Evolutionary conservation across 2,888 invertebrate species (phyloP).

Genomic region (Mesorhabditis spiculigera): DNA sequence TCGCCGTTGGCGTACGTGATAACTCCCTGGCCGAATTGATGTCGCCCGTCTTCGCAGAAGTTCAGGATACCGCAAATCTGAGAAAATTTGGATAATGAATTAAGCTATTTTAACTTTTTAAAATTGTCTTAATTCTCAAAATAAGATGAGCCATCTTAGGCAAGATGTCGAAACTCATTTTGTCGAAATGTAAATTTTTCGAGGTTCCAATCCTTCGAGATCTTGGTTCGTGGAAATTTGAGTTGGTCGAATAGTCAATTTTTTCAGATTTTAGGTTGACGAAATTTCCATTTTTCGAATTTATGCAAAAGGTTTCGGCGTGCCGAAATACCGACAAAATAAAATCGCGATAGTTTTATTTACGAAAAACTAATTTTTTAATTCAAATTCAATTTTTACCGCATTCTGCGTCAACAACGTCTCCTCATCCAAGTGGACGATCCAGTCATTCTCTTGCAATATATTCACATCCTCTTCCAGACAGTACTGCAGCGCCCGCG

Average conservation of each 20-base stretch:
- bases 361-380: no score
- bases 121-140: not conserved
- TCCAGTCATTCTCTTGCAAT: constrained; percentile 78
- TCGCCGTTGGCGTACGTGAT: constrained; percentile 83
- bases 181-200: not conserved
- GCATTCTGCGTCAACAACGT: constrained; percentile 88
- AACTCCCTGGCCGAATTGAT: constrained; percentile 83
- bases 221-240: no score
- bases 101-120: not conserved
- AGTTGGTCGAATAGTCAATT: no score
- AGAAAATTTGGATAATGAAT: constrained; percentile 8
- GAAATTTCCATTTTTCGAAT: no score
- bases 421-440: constrained; percentile 88
- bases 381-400: constrained; percentile 60
- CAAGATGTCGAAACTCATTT: not conserved
- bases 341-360: no score
- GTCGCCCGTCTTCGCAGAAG: constrained; percentile 87
- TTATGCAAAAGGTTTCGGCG: no score
- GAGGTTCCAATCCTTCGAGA: no score
- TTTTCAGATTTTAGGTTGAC: no score
- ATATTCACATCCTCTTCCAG: constrained; percentile 82
- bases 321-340: no score
- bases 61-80: constrained; percentile 71
- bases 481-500: constrained; percentile 89
- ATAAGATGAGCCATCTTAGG: not conserved